Evolutionary conservation across 1,140 invertebrate genomes (phyloP), one percentile per base, ranked within the genome.

Genomic region (Daktulosphaira vitifoliae): DNA sequence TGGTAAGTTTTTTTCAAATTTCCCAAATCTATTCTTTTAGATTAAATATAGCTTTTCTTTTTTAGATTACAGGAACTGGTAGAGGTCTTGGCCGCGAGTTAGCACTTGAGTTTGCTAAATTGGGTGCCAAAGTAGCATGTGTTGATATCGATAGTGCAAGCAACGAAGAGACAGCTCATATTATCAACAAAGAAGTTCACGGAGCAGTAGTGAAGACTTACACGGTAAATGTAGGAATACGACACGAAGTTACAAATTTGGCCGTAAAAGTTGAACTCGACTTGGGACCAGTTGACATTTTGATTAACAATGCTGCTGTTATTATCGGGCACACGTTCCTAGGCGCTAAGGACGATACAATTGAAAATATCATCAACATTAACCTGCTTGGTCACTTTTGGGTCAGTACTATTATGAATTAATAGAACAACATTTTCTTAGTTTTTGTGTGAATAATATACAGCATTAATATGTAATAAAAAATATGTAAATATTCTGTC

Each of bases 21-120:
- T 29, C 13, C 20, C 22, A 39, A 33, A 33, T 39, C 37, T 46
- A 69, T 51, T n/a, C n/a, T n/a, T n/a, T n/a, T n/a, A n/a, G n/a
- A n/a, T n/a, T n/a, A n/a, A n/a, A n/a, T n/a, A n/a, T 48, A 6
- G n/a, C 44, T 48, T 22, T n/a, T 5, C 7, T 7, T 6, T 71
- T 75, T 48, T 70, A 85, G 83, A 77, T 86, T 13, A 80, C 86
- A 51, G 86, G 85, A 26, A 80, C 83, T 49, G 84, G 84, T 23
- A 75, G 82, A 71, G 86, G 85, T 13, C 77, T 88, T 44, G 86
- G 86, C 2, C 76, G 78, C 69, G 82, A 84, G 71, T 73, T 87
- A 53, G 81, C 83, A 0, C 74, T 84, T 64, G 78, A 82, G 69
- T 74, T 87, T 44, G 78, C 81, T 7, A 74, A 77, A 20, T 71